phyloP scores from a whole-genome alignment of 2,797 vertebrate species.

The Enteromius afrohamiltoni region DNA sequence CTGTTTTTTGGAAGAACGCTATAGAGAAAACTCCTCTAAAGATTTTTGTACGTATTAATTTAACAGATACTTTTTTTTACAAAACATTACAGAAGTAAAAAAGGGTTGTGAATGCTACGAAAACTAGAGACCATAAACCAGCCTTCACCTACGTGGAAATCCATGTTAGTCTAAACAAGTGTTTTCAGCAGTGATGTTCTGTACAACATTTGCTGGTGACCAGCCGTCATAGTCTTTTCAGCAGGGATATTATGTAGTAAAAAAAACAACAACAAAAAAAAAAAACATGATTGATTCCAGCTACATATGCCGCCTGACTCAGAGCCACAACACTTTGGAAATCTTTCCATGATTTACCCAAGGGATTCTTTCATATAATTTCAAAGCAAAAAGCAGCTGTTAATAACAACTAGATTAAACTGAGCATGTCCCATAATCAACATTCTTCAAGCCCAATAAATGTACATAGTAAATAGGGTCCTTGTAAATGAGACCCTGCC shows the following conservation, averaged over 20 bases:
- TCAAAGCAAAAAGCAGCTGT: constrained; percentile 14
- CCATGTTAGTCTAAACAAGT: neutral
- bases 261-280: no score
- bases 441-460: neutral
- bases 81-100: neutral
- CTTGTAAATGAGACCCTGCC: neutral
- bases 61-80: neutral
- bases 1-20: neutral
- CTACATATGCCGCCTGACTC: neutral
- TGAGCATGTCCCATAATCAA: constrained; percentile 12
- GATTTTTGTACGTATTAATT: neutral
- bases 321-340: neutral
- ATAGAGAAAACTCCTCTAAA: neutral
- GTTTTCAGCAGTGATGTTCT: neutral
- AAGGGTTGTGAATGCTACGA: neutral
- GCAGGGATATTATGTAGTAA: neutral
- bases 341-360: neutral
- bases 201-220: neutral
- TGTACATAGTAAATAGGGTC: neutral
- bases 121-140: neutral
- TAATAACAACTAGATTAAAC: constrained; percentile 3
- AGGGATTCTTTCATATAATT: neutral
- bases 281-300: neutral
- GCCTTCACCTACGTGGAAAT: neutral
- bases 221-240: neutral